These are phyloP conservation scores for Proterorhinus semilunaris DNA, from an alignment of 2,113 vertebrate genomes.

Conservation along the genomic window DNA sequence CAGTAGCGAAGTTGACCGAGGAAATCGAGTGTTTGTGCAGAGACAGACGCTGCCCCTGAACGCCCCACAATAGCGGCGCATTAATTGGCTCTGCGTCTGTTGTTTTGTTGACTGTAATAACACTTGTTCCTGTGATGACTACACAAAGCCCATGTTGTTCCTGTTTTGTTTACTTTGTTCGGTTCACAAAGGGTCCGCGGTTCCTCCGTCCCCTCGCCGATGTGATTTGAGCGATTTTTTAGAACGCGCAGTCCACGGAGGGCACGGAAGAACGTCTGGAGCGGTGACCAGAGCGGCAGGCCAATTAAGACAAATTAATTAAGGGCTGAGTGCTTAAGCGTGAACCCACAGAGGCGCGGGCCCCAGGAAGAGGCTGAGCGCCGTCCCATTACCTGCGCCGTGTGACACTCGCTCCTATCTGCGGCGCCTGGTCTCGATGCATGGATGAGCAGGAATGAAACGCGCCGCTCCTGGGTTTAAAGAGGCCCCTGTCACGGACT, in stretches of 20 bases:
- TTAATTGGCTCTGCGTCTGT: constrained; percentile 30
- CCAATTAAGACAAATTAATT: constrained; percentile 79
- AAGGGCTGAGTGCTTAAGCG: constrained; percentile 43
- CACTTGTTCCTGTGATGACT: constrained; percentile 61
- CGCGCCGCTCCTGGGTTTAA: constrained; percentile 36
- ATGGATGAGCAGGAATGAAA: constrained; percentile 68
- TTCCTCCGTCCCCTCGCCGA: constrained; percentile 36
- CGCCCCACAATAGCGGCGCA: constrained; percentile 10
- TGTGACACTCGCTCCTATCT: constrained; percentile 34
- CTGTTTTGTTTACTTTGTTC: constrained; percentile 68
- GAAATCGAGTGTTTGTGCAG: not conserved
- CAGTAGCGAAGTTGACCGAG: not conserved
- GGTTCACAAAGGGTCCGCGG: constrained; percentile 56
- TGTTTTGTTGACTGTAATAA: constrained; percentile 55
- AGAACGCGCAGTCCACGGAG: constrained; percentile 61
- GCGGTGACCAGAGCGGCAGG: constrained; percentile 65
- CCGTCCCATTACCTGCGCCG: constrained; percentile 66
- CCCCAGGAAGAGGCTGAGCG: constrained; percentile 24
- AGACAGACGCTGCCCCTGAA: not conserved
- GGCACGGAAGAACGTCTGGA: constrained; percentile 61
- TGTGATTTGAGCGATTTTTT: constrained; percentile 45
- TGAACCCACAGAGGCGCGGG: constrained; percentile 49
- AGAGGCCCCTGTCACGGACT: constrained; percentile 33
- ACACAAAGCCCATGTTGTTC: constrained; percentile 64
- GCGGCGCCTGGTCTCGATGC: constrained; percentile 44